Evolutionary conservation across 1,140 invertebrate species (phyloP).

Genomic region (Dryas iulia): DNA sequence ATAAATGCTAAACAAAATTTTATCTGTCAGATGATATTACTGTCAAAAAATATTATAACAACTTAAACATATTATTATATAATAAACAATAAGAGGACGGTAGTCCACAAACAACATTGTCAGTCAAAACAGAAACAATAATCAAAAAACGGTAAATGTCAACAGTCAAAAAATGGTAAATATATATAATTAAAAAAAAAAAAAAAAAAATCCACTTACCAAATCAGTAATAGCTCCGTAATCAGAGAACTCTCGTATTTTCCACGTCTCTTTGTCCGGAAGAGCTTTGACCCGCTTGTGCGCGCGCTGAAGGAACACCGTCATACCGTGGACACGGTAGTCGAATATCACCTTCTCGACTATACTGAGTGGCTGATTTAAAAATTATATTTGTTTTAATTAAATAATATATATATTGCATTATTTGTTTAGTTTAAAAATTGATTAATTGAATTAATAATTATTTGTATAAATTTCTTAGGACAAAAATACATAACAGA

Average conservation of each 20-base stretch:
- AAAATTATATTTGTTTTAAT: background rate
- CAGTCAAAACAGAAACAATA: too few relatives aligned
- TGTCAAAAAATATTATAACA: too few relatives aligned
- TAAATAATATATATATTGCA: background rate
- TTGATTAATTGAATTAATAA: too few relatives aligned
- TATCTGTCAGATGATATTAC: too few relatives aligned
- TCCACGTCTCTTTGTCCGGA: slow-evolving; percentile 92
- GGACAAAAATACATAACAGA: too few relatives aligned
- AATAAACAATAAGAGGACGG: too few relatives aligned
- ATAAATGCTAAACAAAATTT: too few relatives aligned
- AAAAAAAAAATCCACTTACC: slow-evolving; percentile 75
- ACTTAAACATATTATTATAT: too few relatives aligned
- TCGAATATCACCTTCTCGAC: slow-evolving; percentile 93
- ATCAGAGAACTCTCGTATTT: slow-evolving; percentile 88
- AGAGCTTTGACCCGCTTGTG: slow-evolving; percentile 89
- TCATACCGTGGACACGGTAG: slow-evolving; percentile 93
- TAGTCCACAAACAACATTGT: too few relatives aligned
- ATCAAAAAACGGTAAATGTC: too few relatives aligned
- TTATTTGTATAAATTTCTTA: too few relatives aligned
- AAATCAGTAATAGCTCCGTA: slow-evolving; percentile 91
- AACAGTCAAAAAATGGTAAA: too few relatives aligned
- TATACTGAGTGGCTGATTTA: slow-evolving; percentile 85
- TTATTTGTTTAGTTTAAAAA: background rate
- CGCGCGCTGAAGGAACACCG: slow-evolving; percentile 91
- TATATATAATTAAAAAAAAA: background rate